A percentile compares a stretch with the other conserved stretches of the same genome.
phyloP scores from a whole-genome alignment of 1,140 invertebrate genomes.

The Drosophila albomicans region DNA sequence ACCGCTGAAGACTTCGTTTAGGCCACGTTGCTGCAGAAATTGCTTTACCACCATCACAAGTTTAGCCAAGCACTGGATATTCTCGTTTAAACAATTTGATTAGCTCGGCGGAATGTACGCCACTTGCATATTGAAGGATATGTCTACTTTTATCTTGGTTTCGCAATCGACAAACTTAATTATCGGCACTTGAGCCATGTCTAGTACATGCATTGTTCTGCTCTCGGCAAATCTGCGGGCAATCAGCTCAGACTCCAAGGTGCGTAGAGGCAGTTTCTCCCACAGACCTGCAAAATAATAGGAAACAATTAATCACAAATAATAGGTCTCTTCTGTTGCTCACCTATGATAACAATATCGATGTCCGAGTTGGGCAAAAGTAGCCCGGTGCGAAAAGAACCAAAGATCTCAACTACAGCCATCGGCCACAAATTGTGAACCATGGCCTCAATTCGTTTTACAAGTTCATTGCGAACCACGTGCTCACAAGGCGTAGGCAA shows the following conservation, averaged over 20 bases:
- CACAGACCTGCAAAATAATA: slow-evolving; percentile 91
- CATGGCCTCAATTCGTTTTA: slow-evolving; percentile 93
- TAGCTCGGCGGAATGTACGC: slow-evolving; percentile 96
- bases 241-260: slow-evolving; percentile 94
- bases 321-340: slow-evolving; percentile 85
- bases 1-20: slow-evolving; percentile 98
- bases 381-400: slow-evolving; percentile 96
- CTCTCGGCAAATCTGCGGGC: slow-evolving; percentile 93
- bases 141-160: slow-evolving; percentile 96
- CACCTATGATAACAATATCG: slow-evolving; percentile 97
- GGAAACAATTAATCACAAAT: accelerated
- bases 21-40: slow-evolving; percentile 96
- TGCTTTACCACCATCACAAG: slow-evolving; percentile 98
- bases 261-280: slow-evolving; percentile 94
- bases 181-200: slow-evolving; percentile 98
- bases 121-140: slow-evolving; percentile 98
- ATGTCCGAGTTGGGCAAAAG: slow-evolving; percentile 98
- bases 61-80: slow-evolving; percentile 94
- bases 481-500: slow-evolving; percentile 95
- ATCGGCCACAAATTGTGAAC: slow-evolving; percentile 94
- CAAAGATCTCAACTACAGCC: slow-evolving; percentile 96
- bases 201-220: slow-evolving; percentile 95
- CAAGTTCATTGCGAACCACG: slow-evolving; percentile 92
- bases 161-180: slow-evolving; percentile 97
- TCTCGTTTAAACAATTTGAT: slow-evolving; percentile 92